These are phyloP conservation scores for Nipponia nippon DNA, from an alignment of 2,113 vertebrate species.

Conservation along the genomic window DNA sequence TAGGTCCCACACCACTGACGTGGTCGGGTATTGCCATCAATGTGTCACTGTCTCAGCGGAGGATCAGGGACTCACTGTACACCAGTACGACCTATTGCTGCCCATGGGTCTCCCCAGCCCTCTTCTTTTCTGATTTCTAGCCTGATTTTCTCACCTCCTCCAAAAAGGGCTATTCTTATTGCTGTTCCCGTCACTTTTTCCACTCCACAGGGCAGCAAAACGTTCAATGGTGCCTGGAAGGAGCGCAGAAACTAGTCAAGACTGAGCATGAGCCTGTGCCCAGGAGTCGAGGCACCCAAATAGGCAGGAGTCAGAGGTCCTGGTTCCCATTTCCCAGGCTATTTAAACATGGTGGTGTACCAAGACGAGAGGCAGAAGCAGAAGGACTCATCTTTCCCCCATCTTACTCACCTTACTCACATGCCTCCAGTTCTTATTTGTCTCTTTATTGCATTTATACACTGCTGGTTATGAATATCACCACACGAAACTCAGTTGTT, in stretches of 20 bases:
- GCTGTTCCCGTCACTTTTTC: not conserved
- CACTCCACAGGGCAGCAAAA: not conserved
- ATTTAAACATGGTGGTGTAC: rapidly evolving
- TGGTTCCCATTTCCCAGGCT: not conserved
- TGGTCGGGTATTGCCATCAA: rapidly evolving
- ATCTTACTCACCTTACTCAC: not conserved
- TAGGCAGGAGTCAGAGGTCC: not conserved
- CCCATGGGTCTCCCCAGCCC: not conserved
- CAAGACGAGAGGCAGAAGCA: not conserved
- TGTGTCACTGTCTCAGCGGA: not conserved
- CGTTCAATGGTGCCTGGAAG: not conserved
- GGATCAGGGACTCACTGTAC: not conserved
- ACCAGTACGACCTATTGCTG: not conserved
- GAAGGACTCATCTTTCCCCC: not conserved
- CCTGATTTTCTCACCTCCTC: not conserved
- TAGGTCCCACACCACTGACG: not conserved
- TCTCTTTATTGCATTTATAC: not conserved
- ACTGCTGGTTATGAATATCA: not conserved
- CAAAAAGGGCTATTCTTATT: not conserved
- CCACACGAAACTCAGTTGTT: not conserved
- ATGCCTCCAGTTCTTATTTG: not conserved
- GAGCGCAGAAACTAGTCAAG: not conserved
- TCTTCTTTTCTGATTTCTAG: not conserved
- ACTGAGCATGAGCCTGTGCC: not conserved
- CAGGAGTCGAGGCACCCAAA: not conserved